These are phyloP conservation scores for Taphrorychus bicolor DNA, from an alignment of 2,888 invertebrate species.

Conservation along the genomic window DNA sequence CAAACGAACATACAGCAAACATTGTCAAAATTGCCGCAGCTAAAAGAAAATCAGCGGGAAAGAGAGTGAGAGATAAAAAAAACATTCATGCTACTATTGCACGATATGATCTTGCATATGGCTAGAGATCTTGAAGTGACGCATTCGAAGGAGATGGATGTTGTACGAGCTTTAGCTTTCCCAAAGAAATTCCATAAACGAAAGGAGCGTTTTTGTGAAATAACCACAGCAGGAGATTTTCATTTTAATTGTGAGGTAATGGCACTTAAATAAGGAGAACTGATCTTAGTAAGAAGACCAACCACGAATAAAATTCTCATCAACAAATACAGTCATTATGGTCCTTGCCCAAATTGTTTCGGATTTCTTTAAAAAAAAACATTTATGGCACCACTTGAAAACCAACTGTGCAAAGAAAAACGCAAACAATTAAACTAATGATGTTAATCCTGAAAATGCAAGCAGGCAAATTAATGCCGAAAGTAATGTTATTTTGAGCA, in stretches of 20 bases:
- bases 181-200: not conserved
- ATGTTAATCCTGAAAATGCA: not conserved
- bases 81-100: conserved; percentile 11
- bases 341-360: conserved; percentile 1
- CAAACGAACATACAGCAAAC: no score
- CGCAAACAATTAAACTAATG: not conserved
- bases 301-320: not conserved
- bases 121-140: conserved; percentile 1
- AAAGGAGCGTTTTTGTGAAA: not conserved
- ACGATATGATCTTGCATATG: not conserved
- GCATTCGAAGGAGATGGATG: conserved; percentile 1
- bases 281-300: conserved; percentile 7
- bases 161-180: conserved; percentile 4
- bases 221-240: conserved; percentile 8
- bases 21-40: conserved; percentile 5
- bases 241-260: conserved; percentile 7
- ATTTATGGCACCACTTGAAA: conserved; percentile 2
- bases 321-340: not conserved
- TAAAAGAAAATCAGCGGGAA: not conserved
- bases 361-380: conserved; percentile 6
- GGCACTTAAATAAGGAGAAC: conserved; percentile 1
- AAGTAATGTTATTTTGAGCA: not conserved
- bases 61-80: conserved; percentile 1
- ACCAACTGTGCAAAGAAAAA: conserved; percentile 1
- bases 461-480: not conserved